Evolutionary conservation across 53 echinoderm and acorn worm species (phyloP).

Genomic region (Henricia sp.): DNA sequence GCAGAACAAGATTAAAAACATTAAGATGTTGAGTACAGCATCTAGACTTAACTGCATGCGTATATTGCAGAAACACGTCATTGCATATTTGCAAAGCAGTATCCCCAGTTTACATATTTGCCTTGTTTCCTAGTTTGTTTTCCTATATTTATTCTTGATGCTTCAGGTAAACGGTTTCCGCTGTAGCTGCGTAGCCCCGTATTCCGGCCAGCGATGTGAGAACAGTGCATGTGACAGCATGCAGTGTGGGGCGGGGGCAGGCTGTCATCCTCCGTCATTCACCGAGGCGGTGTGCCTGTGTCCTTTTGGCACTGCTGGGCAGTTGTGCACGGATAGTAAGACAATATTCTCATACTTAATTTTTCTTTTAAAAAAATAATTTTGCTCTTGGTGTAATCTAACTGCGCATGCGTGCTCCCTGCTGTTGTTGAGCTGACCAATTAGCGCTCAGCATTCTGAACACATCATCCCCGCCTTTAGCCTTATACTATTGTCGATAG

Average conservation of each 20-base stretch:
- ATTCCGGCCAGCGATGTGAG: slow-evolving; percentile 71
- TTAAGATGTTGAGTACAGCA: too few species aligned
- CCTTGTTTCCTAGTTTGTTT: too few species aligned
- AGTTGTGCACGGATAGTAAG: slow-evolving; percentile 71
- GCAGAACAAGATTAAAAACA: too few species aligned
- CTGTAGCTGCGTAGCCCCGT: slow-evolving; percentile 70
- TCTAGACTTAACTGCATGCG: too few species aligned
- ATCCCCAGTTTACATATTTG: too few species aligned
- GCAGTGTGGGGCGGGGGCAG: slow-evolving; percentile 66
- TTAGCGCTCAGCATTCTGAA: too few species aligned
- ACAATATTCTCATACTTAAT: neutral
- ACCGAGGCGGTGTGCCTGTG: slow-evolving; percentile 72
- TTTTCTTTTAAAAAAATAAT: neutral
- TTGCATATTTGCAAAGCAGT: neutral
- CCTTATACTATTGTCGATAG: too few species aligned
- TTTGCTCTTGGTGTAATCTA: too few species aligned
- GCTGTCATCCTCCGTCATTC: slow-evolving; percentile 58
- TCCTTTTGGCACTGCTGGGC: slow-evolving; percentile 70
- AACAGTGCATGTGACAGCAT: slow-evolving; percentile 70
- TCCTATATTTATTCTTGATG: too few species aligned
- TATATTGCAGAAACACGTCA: neutral
- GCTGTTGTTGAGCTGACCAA: too few species aligned
- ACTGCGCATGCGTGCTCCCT: too few species aligned
- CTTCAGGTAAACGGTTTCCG: slow-evolving; percentile 78
- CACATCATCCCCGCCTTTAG: too few species aligned